Conservation (phyloP, 1,140 invertebrate genomes). For the Bombus sibiricus region DNA sequence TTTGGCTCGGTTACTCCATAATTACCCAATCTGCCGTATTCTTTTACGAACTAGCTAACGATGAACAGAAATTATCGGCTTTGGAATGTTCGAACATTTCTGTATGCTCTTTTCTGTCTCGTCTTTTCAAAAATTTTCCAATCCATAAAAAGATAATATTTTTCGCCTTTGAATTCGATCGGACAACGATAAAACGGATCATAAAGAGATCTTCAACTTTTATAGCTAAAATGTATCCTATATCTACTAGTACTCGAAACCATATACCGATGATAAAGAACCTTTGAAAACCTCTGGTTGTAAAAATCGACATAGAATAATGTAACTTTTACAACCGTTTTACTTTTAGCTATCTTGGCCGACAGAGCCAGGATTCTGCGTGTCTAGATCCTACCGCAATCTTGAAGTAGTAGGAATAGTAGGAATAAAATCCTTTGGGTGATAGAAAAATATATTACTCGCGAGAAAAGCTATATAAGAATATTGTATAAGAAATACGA, state of each 20-base stretch:
- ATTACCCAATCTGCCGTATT: background rate
- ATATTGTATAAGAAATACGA: too few relatives aligned
- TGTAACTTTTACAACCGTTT: background rate
- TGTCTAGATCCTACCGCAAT: background rate
- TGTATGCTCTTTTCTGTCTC: background rate
- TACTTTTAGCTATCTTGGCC: background rate
- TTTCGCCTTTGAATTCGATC: background rate
- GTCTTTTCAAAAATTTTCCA: background rate
- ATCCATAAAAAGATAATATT: background rate
- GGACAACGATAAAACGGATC: background rate
- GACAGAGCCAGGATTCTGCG: background rate
- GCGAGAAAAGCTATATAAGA: too few relatives aligned
- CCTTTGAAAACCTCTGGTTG: too few relatives aligned
- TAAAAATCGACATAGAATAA: too few relatives aligned
- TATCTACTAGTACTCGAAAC: too few relatives aligned
- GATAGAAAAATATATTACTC: too few relatives aligned
- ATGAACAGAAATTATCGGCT: background rate
- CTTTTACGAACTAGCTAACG: background rate
- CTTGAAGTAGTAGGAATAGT: background rate
- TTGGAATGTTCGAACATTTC: background rate
- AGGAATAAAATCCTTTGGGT: too few relatives aligned
- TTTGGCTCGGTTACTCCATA: background rate
- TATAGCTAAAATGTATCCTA: background rate
- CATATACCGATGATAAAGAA: too few relatives aligned
- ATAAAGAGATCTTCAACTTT: background rate